Evolutionary conservation across 2,797 vertebrate species (phyloP), one percentile per base, ranked within the genome.

Genomic region (Smutsia gigantea): DNA sequence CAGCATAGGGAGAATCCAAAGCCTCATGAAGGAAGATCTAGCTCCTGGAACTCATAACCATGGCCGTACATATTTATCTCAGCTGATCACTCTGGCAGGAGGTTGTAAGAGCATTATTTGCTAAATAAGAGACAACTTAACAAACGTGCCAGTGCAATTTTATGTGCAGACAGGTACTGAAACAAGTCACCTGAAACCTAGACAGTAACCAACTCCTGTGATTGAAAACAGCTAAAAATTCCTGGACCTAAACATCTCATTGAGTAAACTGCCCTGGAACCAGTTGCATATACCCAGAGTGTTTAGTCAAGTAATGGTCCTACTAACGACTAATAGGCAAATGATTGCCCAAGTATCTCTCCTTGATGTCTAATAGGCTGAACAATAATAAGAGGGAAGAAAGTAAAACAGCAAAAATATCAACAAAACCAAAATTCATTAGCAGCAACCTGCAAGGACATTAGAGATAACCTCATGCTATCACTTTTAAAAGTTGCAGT

Each of bases 261-360:
- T 18, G 46, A 72, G 9, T 14, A 57, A 63, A 64, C 11, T 19
- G 12, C 49, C 31, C 4, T 55, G 13, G 29, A 72, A 79, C 7
- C 4, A 1, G 46, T 15, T 5, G n/a, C 27, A 29, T 39, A n/a
- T 1, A 13, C 25, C 27, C 19, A 42, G 8, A 17, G 39, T 5
- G 18, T n/a, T 51, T 27, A 39, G 17, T 83, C n/a, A 37, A 18
- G 27, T 53, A 27, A 18, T 5, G 27, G 19, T 57, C 39, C 23
- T 51, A 34, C 23, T 21, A 23, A 61, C 42, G 21, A 19, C 5
- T 34, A 51, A 11, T 1, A n/a, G 66, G 21, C 3, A 82, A 81
- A 25, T 59, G 31, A 34, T 12, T 27, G 13, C 39, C 57, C 85
- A 61, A 14, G 51, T 39, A 27, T 59, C 25, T 86, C 27, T 72